A percentile compares a stretch with the other conserved stretches of the same genome.
Conservation (phyloP, 2,888 invertebrate species). For the Blomia tropicalis region DNA sequence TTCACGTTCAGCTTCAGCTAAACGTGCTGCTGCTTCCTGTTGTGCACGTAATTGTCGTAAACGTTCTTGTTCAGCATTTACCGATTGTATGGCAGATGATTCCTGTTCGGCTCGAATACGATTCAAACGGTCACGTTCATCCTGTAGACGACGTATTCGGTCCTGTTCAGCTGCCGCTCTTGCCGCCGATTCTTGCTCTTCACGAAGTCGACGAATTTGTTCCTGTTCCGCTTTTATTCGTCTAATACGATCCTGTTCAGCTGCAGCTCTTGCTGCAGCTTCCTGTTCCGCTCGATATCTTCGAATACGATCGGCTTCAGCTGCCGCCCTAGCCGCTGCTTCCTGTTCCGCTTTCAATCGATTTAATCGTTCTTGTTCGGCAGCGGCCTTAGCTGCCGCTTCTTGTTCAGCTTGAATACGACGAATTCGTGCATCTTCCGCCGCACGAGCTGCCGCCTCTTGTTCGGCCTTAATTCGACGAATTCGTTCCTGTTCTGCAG, state of each 20-base stretch:
- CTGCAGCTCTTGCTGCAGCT: slow-evolving; percentile 6
- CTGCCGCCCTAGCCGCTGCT: not conserved
- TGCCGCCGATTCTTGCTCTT: not conserved
- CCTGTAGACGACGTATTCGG: not conserved
- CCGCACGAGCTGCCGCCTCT: slow-evolving; percentile 11
- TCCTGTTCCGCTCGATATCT: not conserved
- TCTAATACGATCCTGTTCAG: not conserved
- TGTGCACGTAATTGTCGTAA: slow-evolving; percentile 6
- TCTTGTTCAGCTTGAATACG: slow-evolving; percentile 2
- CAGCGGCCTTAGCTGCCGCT: not conserved
- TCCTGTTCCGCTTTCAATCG: slow-evolving; percentile 7
- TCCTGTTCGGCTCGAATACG: slow-evolving; percentile 5
- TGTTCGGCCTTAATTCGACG: slow-evolving; percentile 8
- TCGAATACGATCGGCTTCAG: not conserved
- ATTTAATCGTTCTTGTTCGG: slow-evolving; percentile 2
- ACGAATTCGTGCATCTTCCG: not conserved
- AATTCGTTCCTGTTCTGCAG: slow-evolving; percentile 11
- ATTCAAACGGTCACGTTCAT: not conserved
- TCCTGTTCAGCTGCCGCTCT: slow-evolving; percentile 1
- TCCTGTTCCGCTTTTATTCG: not conserved
- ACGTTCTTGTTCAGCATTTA: slow-evolving; percentile 4
- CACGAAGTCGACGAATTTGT: not conserved
- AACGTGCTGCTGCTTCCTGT: slow-evolving; percentile 1
- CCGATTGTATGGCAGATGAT: not conserved
- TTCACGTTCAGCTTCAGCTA: slow-evolving; percentile 4